A percentile compares a stretch with the other conserved stretches of the same genome.
phyloP scores from a whole-genome alignment of 2,888 invertebrate species.

The Cephus runcator region DNA sequence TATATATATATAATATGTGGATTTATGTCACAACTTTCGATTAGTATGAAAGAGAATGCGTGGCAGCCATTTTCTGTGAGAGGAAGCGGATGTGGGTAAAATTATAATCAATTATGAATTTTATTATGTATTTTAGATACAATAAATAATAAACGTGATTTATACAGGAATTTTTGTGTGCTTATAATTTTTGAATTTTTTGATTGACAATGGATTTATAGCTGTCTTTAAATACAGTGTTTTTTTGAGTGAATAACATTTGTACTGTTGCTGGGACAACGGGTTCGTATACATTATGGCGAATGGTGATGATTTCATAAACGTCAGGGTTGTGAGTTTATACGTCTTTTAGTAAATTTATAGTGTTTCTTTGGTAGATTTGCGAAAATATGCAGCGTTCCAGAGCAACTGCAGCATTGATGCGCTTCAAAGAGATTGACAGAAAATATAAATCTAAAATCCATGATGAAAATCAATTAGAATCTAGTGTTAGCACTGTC shows the following conservation, averaged over 20 bases:
- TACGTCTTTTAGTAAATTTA: background rate
- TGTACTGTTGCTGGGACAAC: slow-evolving; percentile 3
- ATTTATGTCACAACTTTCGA: background rate
- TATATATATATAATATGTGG: background rate
- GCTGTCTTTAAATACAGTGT: background rate
- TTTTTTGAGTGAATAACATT: background rate
- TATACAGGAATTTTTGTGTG: background rate
- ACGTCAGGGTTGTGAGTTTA: background rate
- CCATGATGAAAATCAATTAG: slow-evolving; percentile 21
- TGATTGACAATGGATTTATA: background rate
- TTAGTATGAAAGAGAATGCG: background rate
- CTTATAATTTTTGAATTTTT: background rate
- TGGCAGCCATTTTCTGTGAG: background rate
- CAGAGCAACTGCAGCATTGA: slow-evolving; percentile 49
- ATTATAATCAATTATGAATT: background rate
- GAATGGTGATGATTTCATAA: background rate
- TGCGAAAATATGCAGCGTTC: slow-evolving; percentile 41
- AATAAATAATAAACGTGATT: background rate
- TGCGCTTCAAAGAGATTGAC: slow-evolving; percentile 53
- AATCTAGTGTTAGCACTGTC: slow-evolving; percentile 33
- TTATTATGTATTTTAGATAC: background rate
- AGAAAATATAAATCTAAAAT: slow-evolving; percentile 48
- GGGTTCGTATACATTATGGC: slow-evolving; percentile 17
- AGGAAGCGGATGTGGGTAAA: background rate
- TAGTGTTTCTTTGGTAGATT: background rate